Percentiles rank a stretch among this genome's conserved stretches.
Evolutionary conservation across 2,888 invertebrate species (phyloP).

Genomic region (Andrena trimmerana): DNA sequence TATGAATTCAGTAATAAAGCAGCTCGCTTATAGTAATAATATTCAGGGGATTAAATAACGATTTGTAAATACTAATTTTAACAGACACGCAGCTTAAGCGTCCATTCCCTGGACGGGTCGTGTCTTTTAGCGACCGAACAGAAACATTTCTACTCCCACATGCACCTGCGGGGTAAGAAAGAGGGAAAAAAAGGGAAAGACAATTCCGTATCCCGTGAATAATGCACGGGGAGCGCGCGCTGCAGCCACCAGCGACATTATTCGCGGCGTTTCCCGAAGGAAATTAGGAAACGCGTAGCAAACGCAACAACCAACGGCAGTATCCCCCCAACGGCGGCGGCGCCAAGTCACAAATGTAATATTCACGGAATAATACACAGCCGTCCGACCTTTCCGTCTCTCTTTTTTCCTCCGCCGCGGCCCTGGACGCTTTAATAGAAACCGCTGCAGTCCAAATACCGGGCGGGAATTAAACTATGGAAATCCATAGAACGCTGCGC

Average conservation of each 20-base stretch:
- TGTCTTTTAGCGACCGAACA: background rate
- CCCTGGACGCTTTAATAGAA: constrained; percentile 65
- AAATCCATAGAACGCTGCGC: constrained; percentile 54
- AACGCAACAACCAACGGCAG: constrained; percentile 65
- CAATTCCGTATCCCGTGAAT: constrained; percentile 75
- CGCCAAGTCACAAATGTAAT: constrained; percentile 84
- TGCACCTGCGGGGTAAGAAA: background rate
- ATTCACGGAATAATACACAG: constrained; percentile 83
- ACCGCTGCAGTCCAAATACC: constrained; percentile 52
- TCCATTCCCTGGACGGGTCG: too few relatives aligned
- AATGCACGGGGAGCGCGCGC: constrained; percentile 72
- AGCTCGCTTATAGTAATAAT: too few relatives aligned
- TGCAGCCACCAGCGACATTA: constrained; percentile 81
- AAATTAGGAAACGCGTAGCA: constrained; percentile 83
- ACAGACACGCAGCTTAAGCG: too few relatives aligned
- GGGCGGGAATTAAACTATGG: constrained; percentile 63
- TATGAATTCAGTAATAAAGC: too few relatives aligned
- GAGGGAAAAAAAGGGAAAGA: constrained; percentile 53
- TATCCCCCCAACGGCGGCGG: constrained; percentile 58
- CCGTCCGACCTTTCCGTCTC: constrained; percentile 53
- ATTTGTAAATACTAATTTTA: too few relatives aligned
- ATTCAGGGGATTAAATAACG: too few relatives aligned
- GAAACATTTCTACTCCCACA: background rate
- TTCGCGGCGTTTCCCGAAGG: constrained; percentile 84
- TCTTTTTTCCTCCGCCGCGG: constrained; percentile 26